These are phyloP conservation scores for Alentia gelatinosa DNA, from an alignment of 2,888 invertebrate genomes.

Conservation along the genomic window DNA sequence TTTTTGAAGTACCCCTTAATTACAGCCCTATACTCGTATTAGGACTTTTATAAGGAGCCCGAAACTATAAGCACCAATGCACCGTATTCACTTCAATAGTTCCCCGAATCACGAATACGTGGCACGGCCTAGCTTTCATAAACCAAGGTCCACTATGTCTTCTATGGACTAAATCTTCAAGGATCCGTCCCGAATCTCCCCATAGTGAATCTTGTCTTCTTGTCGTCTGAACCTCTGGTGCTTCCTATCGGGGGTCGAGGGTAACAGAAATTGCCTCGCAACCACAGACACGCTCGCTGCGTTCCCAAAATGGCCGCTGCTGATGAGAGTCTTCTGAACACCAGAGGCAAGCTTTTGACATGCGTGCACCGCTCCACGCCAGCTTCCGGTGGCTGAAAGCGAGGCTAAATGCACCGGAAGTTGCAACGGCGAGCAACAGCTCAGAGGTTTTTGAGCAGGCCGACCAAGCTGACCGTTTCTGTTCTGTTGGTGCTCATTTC, in stretches of 20 bases:
- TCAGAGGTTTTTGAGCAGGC: no score
- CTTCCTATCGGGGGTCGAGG: not conserved
- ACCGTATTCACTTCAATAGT: no score
- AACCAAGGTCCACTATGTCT: not conserved
- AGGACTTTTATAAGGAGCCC: no score
- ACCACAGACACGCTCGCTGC: not conserved
- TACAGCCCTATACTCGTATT: no score
- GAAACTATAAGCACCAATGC: no score
- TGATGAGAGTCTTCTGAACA: not conserved
- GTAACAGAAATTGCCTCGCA: not conserved
- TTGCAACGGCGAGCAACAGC: not conserved
- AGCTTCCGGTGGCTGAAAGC: not conserved
- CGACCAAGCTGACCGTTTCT: no score
- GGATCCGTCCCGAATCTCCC: not conserved
- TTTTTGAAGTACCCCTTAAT: no score
- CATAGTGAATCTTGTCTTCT: not conserved
- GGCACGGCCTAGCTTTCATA: no score
- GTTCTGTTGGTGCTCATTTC: no score
- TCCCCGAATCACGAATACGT: no score
- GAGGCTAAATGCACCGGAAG: slow-evolving; percentile 17
- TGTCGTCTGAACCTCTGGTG: not conserved
- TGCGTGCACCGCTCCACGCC: not conserved
- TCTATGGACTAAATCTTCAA: not conserved
- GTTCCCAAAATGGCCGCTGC: not conserved
- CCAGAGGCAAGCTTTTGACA: slow-evolving; percentile 9